phyloP scores from a whole-genome alignment of 2,797 vertebrate species.

The Cetoscarus ocellatus region DNA sequence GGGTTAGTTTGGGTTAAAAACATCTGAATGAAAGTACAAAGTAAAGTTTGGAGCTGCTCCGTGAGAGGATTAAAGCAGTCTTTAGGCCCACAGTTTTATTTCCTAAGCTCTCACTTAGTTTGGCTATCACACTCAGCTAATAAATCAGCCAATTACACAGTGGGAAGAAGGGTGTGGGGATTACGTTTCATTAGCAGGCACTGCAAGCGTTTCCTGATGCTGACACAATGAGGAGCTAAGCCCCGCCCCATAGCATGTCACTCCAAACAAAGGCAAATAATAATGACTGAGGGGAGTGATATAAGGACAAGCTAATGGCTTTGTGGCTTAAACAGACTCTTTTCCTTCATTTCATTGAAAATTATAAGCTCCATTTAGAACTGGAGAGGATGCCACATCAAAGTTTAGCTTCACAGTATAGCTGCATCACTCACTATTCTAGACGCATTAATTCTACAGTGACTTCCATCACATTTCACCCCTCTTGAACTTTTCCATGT shows the following conservation, averaged over 20 bases:
- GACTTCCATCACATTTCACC: neutral
- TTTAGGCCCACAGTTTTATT: slow-evolving; percentile 31
- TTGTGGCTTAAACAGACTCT: slow-evolving; percentile 60
- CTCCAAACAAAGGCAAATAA: slow-evolving; percentile 65
- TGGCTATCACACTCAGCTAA: slow-evolving; percentile 50
- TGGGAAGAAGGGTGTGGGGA: slow-evolving; percentile 38
- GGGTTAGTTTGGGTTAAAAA: slow-evolving; percentile 36
- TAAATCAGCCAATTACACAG: slow-evolving; percentile 66
- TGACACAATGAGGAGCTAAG: slow-evolving; percentile 57
- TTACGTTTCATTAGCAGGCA: slow-evolving; percentile 68
- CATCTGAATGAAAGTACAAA: slow-evolving; percentile 44
- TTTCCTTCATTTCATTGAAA: slow-evolving; percentile 63
- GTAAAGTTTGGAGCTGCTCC: slow-evolving; percentile 40
- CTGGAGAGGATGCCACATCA: slow-evolving; percentile 56
- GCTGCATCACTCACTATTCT: slow-evolving; percentile 43
- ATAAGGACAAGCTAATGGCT: slow-evolving; percentile 51
- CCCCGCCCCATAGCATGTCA: slow-evolving; percentile 49
- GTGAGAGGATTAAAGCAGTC: slow-evolving; percentile 49
- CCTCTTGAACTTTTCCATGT: neutral
- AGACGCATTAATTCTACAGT: slow-evolving; percentile 11
- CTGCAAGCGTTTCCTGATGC: slow-evolving; percentile 62
- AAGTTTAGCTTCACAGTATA: slow-evolving; percentile 24
- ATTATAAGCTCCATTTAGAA: slow-evolving; percentile 60
- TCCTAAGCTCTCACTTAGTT: slow-evolving; percentile 31
- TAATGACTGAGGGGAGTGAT: slow-evolving; percentile 64